Evolutionary conservation across 1,140 invertebrate species (phyloP).

Genomic region (Anastrepha obliqua): DNA sequence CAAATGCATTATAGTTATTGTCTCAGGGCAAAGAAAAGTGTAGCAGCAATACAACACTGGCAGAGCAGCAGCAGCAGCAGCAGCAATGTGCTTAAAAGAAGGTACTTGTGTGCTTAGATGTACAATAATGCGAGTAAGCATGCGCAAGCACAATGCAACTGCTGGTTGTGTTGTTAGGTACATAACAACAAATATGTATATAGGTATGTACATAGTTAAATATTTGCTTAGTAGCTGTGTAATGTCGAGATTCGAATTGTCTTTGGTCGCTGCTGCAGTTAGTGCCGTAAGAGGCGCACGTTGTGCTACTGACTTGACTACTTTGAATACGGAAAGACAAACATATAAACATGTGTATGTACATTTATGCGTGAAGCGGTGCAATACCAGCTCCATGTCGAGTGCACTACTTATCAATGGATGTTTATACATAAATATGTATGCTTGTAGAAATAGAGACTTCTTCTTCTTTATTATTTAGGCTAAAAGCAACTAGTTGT

Average conservation of each 20-base stretch:
- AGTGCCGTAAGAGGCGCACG: not conserved
- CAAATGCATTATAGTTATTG: not conserved
- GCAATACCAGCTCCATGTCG: too few species aligned
- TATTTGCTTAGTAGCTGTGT: constrained; percentile 2
- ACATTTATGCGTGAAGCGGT: not conserved
- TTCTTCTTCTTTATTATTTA: not conserved
- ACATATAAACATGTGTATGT: not conserved
- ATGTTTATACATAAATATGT: not conserved
- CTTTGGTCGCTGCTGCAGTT: not conserved
- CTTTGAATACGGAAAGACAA: not conserved
- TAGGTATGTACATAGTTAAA: not conserved
- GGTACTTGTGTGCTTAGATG: not conserved
- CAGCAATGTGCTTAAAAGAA: not conserved
- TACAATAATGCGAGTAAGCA: not conserved
- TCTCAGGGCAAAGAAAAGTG: not conserved
- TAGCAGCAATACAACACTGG: not conserved
- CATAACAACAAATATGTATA: too few species aligned
- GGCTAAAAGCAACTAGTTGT: not conserved
- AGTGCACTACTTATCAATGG: not conserved
- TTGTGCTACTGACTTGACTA: constrained; percentile 20
- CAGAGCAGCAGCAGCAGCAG: not conserved
- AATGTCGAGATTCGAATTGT: constrained; percentile 10
- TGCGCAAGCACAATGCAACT: not conserved
- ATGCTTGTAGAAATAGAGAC: not conserved
- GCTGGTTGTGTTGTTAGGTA: not conserved